Conservation (phyloP, 2,888 invertebrate genomes). For the Deilephila elpenor region DNA sequence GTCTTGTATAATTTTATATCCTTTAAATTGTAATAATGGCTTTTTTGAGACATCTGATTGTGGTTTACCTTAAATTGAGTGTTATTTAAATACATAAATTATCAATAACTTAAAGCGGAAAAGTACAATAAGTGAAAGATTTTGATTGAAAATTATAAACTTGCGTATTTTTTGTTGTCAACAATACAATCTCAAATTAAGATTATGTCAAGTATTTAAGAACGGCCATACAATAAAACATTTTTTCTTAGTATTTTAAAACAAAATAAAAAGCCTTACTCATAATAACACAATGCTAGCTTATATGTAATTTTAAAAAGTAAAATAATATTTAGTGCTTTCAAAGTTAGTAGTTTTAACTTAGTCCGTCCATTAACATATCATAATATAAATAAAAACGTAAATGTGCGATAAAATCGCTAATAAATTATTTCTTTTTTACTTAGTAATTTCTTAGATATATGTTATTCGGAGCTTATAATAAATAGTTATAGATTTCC, state of each 20-base stretch:
- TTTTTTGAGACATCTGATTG: too few relatives aligned
- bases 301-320: constrained; percentile 1
- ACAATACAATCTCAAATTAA: too few relatives aligned
- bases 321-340: neutral
- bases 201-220: too few relatives aligned
- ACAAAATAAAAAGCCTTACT: neutral
- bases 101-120: too few relatives aligned
- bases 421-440: neutral
- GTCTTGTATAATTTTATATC: too few relatives aligned
- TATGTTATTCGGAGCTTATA: neutral
- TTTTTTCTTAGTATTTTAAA: neutral
- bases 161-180: too few relatives aligned
- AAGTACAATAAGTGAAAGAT: too few relatives aligned
- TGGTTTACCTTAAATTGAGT: too few relatives aligned
- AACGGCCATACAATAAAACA: too few relatives aligned
- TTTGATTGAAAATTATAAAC: too few relatives aligned
- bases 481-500: constrained; percentile 19
- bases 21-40: too few relatives aligned
- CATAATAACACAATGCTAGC: neutral
- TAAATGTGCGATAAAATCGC: constrained; percentile 8
- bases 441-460: neutral
- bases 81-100: too few relatives aligned
- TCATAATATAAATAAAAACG: neutral
- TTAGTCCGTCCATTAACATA: constrained; percentile 16
- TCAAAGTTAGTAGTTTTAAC: constrained; percentile 1